Conservation (phyloP, 1,140 invertebrate species). For the Gryon sp. region DNA sequence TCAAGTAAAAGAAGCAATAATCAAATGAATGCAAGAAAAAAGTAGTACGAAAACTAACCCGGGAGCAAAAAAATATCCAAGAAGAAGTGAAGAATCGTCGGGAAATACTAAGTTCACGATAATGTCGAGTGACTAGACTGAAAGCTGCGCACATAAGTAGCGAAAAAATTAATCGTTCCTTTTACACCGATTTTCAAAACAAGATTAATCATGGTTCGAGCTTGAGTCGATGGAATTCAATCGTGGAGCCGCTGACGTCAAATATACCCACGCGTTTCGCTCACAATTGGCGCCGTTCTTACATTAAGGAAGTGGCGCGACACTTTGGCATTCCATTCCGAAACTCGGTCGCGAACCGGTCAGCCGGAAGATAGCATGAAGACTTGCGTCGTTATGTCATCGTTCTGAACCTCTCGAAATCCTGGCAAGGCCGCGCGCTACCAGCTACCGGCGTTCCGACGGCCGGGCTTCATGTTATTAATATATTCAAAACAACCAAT, state of each 20-base stretch:
- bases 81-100: background rate
- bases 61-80: background rate
- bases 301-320: conserved; percentile 42
- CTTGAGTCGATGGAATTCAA: conserved; percentile 30
- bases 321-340: conserved; percentile 46
- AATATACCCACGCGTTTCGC: conserved; percentile 29
- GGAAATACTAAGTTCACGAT: conserved; percentile 3
- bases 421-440: conserved; percentile 38
- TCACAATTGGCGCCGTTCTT: conserved; percentile 42
- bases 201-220: conserved; percentile 40
- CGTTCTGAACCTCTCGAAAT: conserved; percentile 22
- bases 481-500: conserved; percentile 31
- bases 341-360: conserved; percentile 61
- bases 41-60: no score
- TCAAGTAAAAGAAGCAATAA: no score
- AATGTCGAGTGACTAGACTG: background rate
- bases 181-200: conserved; percentile 38
- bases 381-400: conserved; percentile 47
- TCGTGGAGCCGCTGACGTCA: conserved; percentile 43
- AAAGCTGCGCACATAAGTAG: conserved; percentile 8
- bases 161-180: conserved; percentile 33
- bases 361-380: conserved; percentile 44
- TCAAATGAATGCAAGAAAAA: background rate
- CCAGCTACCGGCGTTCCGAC: conserved; percentile 36
- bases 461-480: conserved; percentile 16